Evolutionary conservation across 2,888 invertebrate species (phyloP).

Genomic region (Conus canariensis): DNA sequence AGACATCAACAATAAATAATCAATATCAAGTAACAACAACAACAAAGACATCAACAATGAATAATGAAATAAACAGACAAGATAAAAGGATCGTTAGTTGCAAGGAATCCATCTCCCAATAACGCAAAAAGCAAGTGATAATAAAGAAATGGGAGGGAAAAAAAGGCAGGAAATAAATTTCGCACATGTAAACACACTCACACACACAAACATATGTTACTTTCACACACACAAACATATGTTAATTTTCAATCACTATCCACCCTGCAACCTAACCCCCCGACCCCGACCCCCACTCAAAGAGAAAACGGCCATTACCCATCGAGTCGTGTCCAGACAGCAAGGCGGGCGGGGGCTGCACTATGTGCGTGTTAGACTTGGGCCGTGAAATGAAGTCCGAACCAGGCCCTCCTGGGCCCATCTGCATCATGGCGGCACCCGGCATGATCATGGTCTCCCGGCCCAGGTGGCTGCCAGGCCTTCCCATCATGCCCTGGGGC

Average conservation of each 20-base stretch:
- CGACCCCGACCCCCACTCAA: not conserved
- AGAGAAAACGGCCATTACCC: slow-evolving; percentile 28
- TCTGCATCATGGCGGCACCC: slow-evolving; percentile 26
- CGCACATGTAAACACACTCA: slow-evolving; percentile 1
- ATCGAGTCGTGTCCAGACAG: slow-evolving; percentile 46
- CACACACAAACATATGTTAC: not conserved
- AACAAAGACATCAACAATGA: not conserved
- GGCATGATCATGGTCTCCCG: slow-evolving; percentile 34
- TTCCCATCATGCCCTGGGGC: slow-evolving; percentile 40
- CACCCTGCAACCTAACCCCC: too few species aligned
- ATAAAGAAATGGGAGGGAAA: too few species aligned
- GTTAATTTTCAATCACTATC: too few species aligned
- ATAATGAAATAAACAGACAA: not conserved
- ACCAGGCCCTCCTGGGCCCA: not conserved
- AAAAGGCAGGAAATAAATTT: too few species aligned
- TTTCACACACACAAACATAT: not conserved
- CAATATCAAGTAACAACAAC: not conserved
- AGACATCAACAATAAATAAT: not conserved
- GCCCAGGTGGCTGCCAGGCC: slow-evolving; percentile 35
- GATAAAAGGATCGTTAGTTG: too few species aligned
- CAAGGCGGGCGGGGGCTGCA: slow-evolving; percentile 36
- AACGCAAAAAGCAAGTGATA: too few species aligned
- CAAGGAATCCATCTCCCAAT: too few species aligned
- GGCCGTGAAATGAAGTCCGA: too few species aligned
- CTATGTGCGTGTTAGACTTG: slow-evolving; percentile 32